phyloP scores from a whole-genome alignment of 2,888 invertebrate genomes.

The Acanthosepion esculentum region DNA sequence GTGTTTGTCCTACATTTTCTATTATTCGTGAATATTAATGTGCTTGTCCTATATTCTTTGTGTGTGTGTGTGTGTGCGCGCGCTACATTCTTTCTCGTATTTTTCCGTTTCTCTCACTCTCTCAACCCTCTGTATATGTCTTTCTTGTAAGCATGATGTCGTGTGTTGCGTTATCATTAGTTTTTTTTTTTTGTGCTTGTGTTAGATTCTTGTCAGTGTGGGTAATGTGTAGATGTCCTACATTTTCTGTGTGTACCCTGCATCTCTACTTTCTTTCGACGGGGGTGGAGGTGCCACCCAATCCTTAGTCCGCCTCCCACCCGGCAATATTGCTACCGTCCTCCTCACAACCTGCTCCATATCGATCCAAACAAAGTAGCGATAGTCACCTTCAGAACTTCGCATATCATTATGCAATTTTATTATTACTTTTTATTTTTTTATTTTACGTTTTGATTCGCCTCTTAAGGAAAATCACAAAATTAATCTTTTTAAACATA shows the following conservation, averaged over 20 bases:
- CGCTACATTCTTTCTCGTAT: not conserved
- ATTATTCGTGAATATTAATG: slow-evolving; percentile 33
- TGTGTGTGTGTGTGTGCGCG: not conserved
- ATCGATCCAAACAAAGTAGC: slow-evolving; percentile 42
- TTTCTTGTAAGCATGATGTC: too few species aligned
- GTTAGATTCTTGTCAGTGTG: not conserved
- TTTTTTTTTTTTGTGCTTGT: too few species aligned
- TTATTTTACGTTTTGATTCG: not conserved
- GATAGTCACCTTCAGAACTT: slow-evolving; percentile 45
- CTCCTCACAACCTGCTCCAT: slow-evolving; percentile 37
- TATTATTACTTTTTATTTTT: slow-evolving; percentile 1
- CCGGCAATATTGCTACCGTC: slow-evolving; percentile 7
- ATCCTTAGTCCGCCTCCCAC: not conserved
- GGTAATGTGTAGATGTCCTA: slow-evolving; percentile 6
- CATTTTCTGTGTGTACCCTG: slow-evolving; percentile 33
- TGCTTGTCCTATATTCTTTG: slow-evolving; percentile 10
- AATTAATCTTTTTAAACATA: too few species aligned
- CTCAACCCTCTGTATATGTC: too few species aligned
- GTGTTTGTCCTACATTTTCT: not conserved
- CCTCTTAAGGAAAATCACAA: not conserved
- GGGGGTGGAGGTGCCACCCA: not conserved
- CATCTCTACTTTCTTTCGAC: not conserved
- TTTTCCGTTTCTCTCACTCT: too few species aligned
- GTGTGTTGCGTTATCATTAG: too few species aligned
- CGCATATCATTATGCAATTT: slow-evolving; percentile 45